Percentiles rank a stretch among this genome's conserved stretches.
Evolutionary conservation across 2,888 invertebrate species (phyloP).

Genomic region (Sinotaia quadrata): DNA sequence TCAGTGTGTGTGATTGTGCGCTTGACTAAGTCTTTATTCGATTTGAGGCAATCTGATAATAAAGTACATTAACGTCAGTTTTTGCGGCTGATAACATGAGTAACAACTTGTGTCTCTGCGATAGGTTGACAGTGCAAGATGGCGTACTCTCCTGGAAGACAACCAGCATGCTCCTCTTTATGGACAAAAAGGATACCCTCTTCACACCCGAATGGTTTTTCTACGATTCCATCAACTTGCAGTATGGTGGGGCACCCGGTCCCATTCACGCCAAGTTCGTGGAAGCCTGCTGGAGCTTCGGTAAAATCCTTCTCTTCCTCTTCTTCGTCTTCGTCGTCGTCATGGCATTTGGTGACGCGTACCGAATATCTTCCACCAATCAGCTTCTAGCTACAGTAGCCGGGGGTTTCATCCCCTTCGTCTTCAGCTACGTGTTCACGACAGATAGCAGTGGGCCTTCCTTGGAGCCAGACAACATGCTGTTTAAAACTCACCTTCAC

Average conservation of each 20-base stretch:
- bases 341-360: slow-evolving; percentile 51
- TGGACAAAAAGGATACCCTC: slow-evolving; percentile 52
- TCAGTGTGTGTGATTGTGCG: too few species aligned
- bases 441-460: slow-evolving; percentile 45
- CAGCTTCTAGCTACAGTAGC: slow-evolving; percentile 55
- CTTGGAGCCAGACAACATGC: slow-evolving; percentile 54
- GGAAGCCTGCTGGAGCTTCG: slow-evolving; percentile 44
- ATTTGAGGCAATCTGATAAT: too few species aligned
- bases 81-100: too few species aligned
- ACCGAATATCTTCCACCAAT: slow-evolving; percentile 54
- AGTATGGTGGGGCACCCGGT: slow-evolving; percentile 57
- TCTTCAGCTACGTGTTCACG: slow-evolving; percentile 52
- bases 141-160: slow-evolving; percentile 45
- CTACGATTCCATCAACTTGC: slow-evolving; percentile 47
- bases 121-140: slow-evolving; percentile 13
- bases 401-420: slow-evolving; percentile 53
- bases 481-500: slow-evolving; percentile 43
- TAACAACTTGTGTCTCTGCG: too few species aligned
- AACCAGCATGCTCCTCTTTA: slow-evolving; percentile 53
- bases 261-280: slow-evolving; percentile 46
- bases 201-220: slow-evolving; percentile 56
- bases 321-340: slow-evolving; percentile 56
- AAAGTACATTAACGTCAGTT: too few species aligned
- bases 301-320: slow-evolving; percentile 53
- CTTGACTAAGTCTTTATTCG: too few species aligned